Percentiles rank a stretch among this genome's conserved stretches.
phyloP scores from a whole-genome alignment of 2,113 vertebrate species.

The Potamarius usumacintae region DNA sequence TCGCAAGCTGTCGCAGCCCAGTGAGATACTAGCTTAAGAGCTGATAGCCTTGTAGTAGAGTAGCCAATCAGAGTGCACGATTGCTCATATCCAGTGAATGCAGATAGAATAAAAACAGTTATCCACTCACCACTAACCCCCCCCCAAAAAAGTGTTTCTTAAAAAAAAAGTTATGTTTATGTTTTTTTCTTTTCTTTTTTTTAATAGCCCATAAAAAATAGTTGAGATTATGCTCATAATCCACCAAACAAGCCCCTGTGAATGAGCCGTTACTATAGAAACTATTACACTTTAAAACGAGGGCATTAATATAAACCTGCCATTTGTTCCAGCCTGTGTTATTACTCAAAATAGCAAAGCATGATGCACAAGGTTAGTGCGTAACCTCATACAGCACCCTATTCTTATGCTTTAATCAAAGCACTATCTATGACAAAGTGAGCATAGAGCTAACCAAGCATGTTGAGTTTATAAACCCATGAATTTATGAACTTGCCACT shows the following conservation, averaged over 20 bases:
- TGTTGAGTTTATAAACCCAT: not conserved
- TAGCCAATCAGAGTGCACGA: too few species aligned
- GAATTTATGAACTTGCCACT: conserved; percentile 13
- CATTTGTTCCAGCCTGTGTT: not conserved
- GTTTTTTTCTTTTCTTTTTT: not conserved
- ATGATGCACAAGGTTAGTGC: not conserved
- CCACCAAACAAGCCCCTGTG: not conserved
- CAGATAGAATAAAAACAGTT: not conserved
- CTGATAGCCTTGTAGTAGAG: too few species aligned
- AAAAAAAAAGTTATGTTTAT: not conserved
- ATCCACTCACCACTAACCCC: not conserved
- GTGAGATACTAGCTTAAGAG: too few species aligned
- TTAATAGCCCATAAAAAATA: not conserved
- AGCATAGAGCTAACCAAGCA: conserved; percentile 5
- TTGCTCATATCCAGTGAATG: too few species aligned
- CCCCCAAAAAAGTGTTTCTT: not conserved
- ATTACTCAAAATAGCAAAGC: not conserved
- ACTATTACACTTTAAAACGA: not conserved
- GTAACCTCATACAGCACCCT: conserved; percentile 22
- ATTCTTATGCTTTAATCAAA: conserved; percentile 34
- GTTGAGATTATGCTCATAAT: not conserved
- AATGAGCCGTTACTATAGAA: not conserved
- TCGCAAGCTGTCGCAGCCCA: too few species aligned
- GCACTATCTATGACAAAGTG: conserved; percentile 7
- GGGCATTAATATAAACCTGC: not conserved